Evolutionary conservation across 2,797 vertebrate genomes (phyloP), one percentile per base, ranked within the genome.

Genomic region (Melanotaenia parkinsoni): DNA sequence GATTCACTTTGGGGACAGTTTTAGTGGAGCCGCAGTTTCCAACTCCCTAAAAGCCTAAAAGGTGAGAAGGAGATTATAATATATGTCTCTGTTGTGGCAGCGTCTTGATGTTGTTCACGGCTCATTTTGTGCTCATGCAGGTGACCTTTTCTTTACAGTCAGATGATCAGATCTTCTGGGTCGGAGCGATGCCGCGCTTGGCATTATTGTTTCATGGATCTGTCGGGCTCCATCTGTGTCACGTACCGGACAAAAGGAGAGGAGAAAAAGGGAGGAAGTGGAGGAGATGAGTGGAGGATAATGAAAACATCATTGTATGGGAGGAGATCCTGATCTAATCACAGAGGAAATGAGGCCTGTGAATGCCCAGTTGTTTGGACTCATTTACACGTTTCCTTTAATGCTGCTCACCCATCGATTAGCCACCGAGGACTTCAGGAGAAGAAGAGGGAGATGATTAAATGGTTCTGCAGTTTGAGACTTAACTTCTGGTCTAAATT

Each of bases 281-380:
- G 63, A 74, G 70, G 70, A 76, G 78, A 77, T 69, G 61, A 77
- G 78, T 47, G 81, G 70, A 76, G 77, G 81, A 82, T 90, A 89
- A 92, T 92, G 87, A 90, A 92, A 91, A 89, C 82, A 86, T 88
- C 85, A 89, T 80, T 88, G 90, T 81, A 82, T 82, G 86, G 87
- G 89, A 89, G 83, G 88, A 86, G 88, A 84, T 88, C 85, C 83
- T 89, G 86, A 91, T 92, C 81, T 87, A 90, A 91, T 92, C 88
- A 86, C 57, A 10, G 89, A 90, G 91, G 89, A 92, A 91, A 92
- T 91, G 91, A 92, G 86, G 86, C 89, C 84, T 87, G 88, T 77
- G 88, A 88, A 88, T 76, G 89, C 75, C 84, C 82, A 84, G 82
- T 88, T 74, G 28, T 84, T 89, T 81, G 88, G 87, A 90, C 81